Evolutionary conservation across 2,888 invertebrate species (phyloP), one percentile per base, ranked within the genome.

Genomic region (Oxycera nigricornis): DNA sequence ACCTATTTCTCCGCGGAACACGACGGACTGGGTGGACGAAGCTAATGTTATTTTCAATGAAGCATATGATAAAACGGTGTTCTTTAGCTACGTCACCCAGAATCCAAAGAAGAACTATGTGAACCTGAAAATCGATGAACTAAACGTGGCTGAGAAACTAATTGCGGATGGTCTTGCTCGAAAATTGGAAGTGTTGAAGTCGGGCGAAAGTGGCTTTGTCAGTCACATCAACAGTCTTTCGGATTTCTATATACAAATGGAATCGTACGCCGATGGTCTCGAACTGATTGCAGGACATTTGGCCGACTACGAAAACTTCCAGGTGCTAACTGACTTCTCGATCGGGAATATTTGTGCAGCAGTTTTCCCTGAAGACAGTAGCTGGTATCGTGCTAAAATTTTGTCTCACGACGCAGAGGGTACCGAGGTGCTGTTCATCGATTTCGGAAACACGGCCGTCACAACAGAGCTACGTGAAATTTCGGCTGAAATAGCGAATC

Each of bases 221-320:
- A 91, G 92, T 77, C 92, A 93, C 80, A 87, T 91, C 0, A 91
- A 92, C 81, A 90, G 91, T 0, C 90, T 93, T 0, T 88, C 89
- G 0, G 92, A 94, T 80, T 94, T 94, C 82, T 94, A 92, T 89
- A 88, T 94, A 22, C 94, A 94, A 80, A 86, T 92, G 76, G 92
- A 92, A 79, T 89, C 89, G n/a, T 88, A 88, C 67, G 85, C 86
- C 1, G 83, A 84, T 57, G 89, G 89, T 6, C 79, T 91, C 39
- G 89, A 91, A 76, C 81, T 88, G 9, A 88, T 91, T 82, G 88
- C 88, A 75, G 83, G 87, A 0, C 88, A 88, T 74, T 85, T 92
- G 83, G 83, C 85, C 0, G 87, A 88, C 20, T 89, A 88, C 0
- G 87, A 88, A 35, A 86, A 86, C 77, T 88, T 90, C 79, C 86